Evolutionary conservation across 2,888 invertebrate genomes (phyloP), one percentile per base, ranked within the genome.

Genomic region (Ellobium chinense): DNA sequence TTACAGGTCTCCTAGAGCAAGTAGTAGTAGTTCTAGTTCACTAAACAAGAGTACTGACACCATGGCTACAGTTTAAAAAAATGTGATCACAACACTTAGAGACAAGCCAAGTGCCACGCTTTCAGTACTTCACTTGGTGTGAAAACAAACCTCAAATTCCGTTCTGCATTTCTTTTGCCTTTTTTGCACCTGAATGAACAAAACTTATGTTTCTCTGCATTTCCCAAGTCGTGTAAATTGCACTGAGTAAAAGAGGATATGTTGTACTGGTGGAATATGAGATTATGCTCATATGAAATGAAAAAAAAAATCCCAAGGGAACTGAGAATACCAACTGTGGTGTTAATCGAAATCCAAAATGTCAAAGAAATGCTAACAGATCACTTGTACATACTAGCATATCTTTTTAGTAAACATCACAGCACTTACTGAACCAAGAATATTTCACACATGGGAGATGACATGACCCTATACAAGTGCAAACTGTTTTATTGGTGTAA

Each of bases 81-180:
- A 78, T 81, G 83, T 83, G 81, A 81, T 79, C 81, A 83, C 81
- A 83, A 78, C 78, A 83, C 78, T 58, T 69, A 80, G 29, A 77
- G 60, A 58, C 36, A 36, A 65, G 31, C 56, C 31, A 39, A 66
- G 34, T 60, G 36, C 54, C 58, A 60, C 27, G 5, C 31, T 62
- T 36, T 12, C n/a, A 18, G 29, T 4, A 27, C 14, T 70, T n/a
- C 27, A 46, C 24, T 46, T 46, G 46, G 27, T 18, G 29, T n/a
- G 21, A n/a, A n/a, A 31, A 14, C 5, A 65, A 65, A 65, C n/a
- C 14, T 36, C 2, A 65, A 21, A 36, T 65, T 65, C 18, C 18
- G n/a, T 24, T 58, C 5, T 58, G n/a, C 18, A 5, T 58, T 58
- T 58, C 24, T 58, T n/a, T 58, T 58, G 5, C n/a, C 58, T n/a